These are phyloP conservation scores for Gadopsis bispinosus DNA, from an alignment of 2,797 vertebrate genomes.

Conservation along the genomic window DNA sequence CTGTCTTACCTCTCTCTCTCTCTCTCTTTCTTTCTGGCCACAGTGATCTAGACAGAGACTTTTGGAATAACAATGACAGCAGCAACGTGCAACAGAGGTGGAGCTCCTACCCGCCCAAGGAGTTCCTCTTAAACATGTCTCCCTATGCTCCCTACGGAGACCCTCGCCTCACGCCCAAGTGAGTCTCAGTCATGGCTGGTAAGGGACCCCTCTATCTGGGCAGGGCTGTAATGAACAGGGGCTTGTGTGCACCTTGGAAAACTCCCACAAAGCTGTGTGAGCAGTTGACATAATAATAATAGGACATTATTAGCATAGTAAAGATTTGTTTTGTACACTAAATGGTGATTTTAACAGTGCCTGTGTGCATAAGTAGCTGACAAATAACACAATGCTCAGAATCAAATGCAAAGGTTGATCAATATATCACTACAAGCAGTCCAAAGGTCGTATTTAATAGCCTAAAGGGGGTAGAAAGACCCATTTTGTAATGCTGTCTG, in stretches of 20 bases:
- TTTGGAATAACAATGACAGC: slow-evolving; percentile 99
- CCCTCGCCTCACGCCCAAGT: slow-evolving; percentile 99
- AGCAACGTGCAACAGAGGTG: slow-evolving; percentile 98
- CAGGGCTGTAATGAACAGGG: slow-evolving; percentile 78
- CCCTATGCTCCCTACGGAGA: slow-evolving; percentile 98
- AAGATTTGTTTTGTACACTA: slow-evolving; percentile 10
- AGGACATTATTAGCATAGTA: slow-evolving; percentile 10
- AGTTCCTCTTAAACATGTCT: slow-evolving; percentile 99
- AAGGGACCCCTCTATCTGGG: slow-evolving; percentile 73
- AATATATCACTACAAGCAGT: slow-evolving; percentile 40
- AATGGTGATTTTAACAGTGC: slow-evolving; percentile 16
- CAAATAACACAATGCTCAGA: slow-evolving; percentile 26
- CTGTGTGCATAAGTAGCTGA: slow-evolving; percentile 21
- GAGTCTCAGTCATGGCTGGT: slow-evolving; percentile 90
- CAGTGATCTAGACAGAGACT: slow-evolving; percentile 99
- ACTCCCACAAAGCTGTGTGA: not conserved
- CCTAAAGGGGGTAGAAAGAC: slow-evolving; percentile 25
- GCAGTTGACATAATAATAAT: slow-evolving; percentile 11
- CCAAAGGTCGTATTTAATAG: slow-evolving; percentile 59
- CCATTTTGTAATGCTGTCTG: slow-evolving; percentile 56
- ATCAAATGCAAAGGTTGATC: slow-evolving; percentile 32
- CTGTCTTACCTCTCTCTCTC: slow-evolving; percentile 37
- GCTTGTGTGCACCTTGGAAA: slow-evolving; percentile 37
- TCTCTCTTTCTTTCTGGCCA: slow-evolving; percentile 78
- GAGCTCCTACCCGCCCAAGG: slow-evolving; percentile 99